Percentiles rank a stretch among this genome's conserved stretches.
Conservation (phyloP, 2,113 vertebrate species). For the Lipotes vexillifer region DNA sequence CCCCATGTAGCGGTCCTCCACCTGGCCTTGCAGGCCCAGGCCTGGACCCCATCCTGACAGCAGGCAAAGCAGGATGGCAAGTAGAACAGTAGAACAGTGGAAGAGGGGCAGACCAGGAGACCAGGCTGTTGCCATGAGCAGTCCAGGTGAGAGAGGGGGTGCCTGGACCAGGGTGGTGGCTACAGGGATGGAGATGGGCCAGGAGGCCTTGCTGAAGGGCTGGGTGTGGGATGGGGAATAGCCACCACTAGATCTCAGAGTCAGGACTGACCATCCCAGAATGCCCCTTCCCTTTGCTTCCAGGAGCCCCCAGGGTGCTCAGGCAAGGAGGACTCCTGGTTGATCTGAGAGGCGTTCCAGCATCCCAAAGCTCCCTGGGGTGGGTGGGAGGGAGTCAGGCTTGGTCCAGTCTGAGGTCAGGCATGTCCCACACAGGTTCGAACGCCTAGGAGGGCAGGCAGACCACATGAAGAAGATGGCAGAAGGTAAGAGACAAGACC, state of each 20-base stretch:
- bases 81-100: background rate
- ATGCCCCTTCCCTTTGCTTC: background rate
- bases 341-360: background rate
- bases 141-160: background rate
- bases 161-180: background rate
- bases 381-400: background rate
- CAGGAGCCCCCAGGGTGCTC: background rate
- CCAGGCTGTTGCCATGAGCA: rapidly evolving
- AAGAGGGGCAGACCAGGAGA: background rate
- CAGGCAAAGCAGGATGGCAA: background rate
- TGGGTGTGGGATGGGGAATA: background rate
- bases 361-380: background rate
- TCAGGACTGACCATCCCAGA: background rate
- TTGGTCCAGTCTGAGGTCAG: background rate
- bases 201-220: background rate
- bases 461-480: background rate
- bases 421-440: background rate
- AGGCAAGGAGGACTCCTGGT: background rate
- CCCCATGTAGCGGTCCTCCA: background rate
- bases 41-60: too few species aligned
- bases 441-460: background rate
- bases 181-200: background rate
- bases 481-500: background rate
- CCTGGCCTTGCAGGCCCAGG: background rate
- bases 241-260: rapidly evolving